phyloP scores from a whole-genome alignment of 2,888 invertebrate species.

The Callyntrura guangdongensis region DNA sequence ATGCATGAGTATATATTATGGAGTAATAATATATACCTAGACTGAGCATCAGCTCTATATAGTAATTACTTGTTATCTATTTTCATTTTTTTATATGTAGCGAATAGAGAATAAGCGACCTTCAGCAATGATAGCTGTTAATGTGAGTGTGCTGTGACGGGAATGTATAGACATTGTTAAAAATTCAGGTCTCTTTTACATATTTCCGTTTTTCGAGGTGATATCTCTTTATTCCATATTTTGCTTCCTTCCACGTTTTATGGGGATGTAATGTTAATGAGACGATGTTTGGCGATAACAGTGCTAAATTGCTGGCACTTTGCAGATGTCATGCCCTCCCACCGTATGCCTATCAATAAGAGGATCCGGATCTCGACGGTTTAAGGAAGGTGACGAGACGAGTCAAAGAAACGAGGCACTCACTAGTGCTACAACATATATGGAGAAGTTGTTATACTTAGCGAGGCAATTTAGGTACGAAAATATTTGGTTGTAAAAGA shows the following conservation, averaged over 20 bases:
- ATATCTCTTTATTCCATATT: not conserved
- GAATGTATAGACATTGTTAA: not conserved
- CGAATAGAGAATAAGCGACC: not conserved
- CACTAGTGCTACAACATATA: not conserved
- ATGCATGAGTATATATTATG: slow-evolving; percentile 6
- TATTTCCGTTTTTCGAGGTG: not conserved
- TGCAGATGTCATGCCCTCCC: slow-evolving; percentile 20
- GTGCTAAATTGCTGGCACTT: slow-evolving; percentile 26
- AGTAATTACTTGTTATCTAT: not conserved
- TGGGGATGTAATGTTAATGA: not conserved
- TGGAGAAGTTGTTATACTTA: not conserved
- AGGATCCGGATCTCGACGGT: not conserved
- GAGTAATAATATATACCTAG: not conserved
- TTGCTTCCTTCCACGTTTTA: not conserved
- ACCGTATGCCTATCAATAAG: not conserved
- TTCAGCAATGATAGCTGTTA: not conserved
- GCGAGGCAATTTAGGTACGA: not conserved
- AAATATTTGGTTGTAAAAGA: not conserved
- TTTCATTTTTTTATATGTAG: not conserved
- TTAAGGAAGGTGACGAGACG: slow-evolving; percentile 7
- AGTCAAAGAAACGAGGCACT: slow-evolving; percentile 7
- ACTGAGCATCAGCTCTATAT: too few relatives aligned
- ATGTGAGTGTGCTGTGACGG: not conserved
- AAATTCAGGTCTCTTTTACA: slow-evolving; percentile 9
- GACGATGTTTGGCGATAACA: not conserved